Conservation (phyloP, 2,888 invertebrate genomes). For the Pseudeuparius sepicola region DNA sequence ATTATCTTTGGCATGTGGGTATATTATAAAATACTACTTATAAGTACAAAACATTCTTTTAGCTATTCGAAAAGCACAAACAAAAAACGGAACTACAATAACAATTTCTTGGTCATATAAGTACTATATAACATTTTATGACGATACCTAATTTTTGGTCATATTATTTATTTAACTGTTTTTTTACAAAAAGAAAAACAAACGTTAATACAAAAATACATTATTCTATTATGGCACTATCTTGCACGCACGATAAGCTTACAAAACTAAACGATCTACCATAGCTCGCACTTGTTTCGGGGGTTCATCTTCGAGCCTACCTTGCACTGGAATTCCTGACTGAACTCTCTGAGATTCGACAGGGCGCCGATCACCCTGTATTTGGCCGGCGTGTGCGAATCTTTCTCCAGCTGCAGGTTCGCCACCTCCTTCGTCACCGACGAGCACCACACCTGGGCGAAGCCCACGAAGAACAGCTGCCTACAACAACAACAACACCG, state of each 20-base stretch:
- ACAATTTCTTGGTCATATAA: too few species aligned
- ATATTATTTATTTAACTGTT: neutral
- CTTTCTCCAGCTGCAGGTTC: constrained; percentile 81
- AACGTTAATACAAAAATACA: too few species aligned
- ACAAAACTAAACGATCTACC: constrained; percentile 48
- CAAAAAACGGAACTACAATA: too few species aligned
- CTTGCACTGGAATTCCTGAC: constrained; percentile 67
- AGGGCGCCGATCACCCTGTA: constrained; percentile 79
- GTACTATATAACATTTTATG: too few species aligned
- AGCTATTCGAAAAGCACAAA: too few species aligned
- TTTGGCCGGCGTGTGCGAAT: constrained; percentile 82
- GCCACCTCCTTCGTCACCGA: constrained; percentile 76
- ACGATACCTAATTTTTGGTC: neutral
- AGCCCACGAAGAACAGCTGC: constrained; percentile 89
- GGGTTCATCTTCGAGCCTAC: constrained; percentile 77
- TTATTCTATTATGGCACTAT: too few species aligned
- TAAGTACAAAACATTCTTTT: too few species aligned
- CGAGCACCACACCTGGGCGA: constrained; percentile 90
- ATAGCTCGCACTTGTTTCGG: constrained; percentile 73
- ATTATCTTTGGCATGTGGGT: too few species aligned
- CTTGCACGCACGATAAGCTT: too few species aligned
- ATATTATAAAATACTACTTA: too few species aligned
- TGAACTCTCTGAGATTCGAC: constrained; percentile 76
- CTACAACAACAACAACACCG: too few species aligned
- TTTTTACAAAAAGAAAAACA: too few species aligned